phyloP scores from a whole-genome alignment of 64 coral and sea anemone species.

The Catalaphyllia jardinei region DNA sequence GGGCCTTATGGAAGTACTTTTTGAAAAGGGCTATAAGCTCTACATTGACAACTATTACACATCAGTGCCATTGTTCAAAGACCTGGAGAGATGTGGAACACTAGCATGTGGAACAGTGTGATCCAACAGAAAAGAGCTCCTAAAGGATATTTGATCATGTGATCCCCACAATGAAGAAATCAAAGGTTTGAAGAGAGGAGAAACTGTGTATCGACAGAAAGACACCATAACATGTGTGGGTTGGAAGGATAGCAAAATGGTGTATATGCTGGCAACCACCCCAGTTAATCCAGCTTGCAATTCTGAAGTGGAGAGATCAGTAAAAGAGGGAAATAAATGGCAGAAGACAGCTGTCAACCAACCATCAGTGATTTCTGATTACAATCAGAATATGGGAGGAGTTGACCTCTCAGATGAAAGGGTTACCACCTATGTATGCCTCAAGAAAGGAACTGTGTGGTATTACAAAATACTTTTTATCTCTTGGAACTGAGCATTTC shows the following conservation, averaged over 20 bases:
- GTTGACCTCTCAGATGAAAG: conserved; percentile 58
- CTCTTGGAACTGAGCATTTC: conserved; percentile 40
- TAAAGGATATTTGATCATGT: conserved; percentile 40
- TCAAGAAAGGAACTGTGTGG: conserved; percentile 49
- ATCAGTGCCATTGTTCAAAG: conserved; percentile 34
- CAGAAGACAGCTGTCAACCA: conserved; percentile 51
- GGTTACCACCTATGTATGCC: conserved; percentile 20
- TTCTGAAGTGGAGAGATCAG: conserved; percentile 21
- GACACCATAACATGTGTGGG: conserved; percentile 37
- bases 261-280: conserved; percentile 25
- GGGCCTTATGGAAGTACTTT: conserved; percentile 29
- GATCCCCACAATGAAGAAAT: conserved; percentile 39
- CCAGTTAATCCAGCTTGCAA: conserved; percentile 1
- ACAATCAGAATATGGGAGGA: conserved; percentile 52
- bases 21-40: conserved; percentile 28
- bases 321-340: conserved; percentile 41
- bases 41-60: conserved; percentile 41
- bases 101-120: conserved; percentile 47
- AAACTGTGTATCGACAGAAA: conserved; percentile 50
- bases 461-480: conserved; percentile 48
- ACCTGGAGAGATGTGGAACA: conserved; percentile 9
- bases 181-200: conserved; percentile 48
- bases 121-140: conserved; percentile 41
- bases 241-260: conserved; percentile 37
- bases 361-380: conserved; percentile 29